Evolutionary conservation across 2,888 invertebrate genomes (phyloP).

Genomic region (Drosophila multiciliata): DNA sequence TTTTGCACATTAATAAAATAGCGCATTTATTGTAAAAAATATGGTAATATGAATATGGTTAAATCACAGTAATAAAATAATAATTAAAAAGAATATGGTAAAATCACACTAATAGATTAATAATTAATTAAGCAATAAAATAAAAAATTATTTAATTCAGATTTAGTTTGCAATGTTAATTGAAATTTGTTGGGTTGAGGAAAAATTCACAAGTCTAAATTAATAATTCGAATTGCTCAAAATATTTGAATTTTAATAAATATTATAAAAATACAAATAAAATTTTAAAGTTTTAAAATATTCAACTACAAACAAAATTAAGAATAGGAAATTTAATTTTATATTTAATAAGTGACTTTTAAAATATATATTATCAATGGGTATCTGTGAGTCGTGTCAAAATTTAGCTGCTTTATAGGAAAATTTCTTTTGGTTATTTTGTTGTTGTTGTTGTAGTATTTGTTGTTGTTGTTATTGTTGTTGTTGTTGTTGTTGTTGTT

Average conservation of each 20-base stretch:
- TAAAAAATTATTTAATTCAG: background rate
- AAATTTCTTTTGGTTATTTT: background rate
- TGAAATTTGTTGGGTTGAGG: background rate
- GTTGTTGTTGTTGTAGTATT: background rate
- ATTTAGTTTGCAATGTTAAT: background rate
- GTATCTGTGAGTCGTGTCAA: constrained; percentile 5
- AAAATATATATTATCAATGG: background rate
- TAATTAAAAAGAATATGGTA: background rate
- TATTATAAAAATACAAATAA: background rate
- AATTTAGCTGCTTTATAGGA: background rate
- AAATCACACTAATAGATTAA: background rate
- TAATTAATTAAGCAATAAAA: background rate
- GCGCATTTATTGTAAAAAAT: background rate
- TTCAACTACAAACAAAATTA: too few relatives aligned
- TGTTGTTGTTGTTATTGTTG: constrained; percentile 11
- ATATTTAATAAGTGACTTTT: background rate
- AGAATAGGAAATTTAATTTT: background rate
- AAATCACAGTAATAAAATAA: background rate
- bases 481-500: constrained; percentile 14
- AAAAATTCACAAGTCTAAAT: background rate
- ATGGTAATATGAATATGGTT: background rate
- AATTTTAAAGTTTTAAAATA: background rate
- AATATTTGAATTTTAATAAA: background rate
- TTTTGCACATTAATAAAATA: background rate
- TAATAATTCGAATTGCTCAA: background rate